phyloP scores from a whole-genome alignment of 2,797 vertebrate species.

The Gymnocypris eckloni region DNA sequence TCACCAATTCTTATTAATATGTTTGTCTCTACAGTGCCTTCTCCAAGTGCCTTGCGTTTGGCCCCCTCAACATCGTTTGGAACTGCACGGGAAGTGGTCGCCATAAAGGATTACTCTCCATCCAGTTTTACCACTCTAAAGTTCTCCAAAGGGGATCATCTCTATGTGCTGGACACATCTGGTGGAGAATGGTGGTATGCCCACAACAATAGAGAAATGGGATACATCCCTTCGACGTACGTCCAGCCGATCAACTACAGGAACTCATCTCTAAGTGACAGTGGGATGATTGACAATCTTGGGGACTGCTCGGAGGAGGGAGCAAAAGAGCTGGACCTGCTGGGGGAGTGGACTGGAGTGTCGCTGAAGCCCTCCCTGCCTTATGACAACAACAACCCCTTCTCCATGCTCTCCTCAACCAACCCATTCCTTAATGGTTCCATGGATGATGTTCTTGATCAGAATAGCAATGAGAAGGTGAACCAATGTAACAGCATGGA shows the following conservation, averaged over 20 bases:
- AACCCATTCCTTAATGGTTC: slow-evolving; percentile 85
- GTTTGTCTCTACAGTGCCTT: slow-evolving; percentile 85
- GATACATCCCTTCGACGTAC: slow-evolving; percentile 94
- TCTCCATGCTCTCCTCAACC: slow-evolving; percentile 77
- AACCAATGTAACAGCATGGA: slow-evolving; percentile 76
- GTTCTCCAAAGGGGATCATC: slow-evolving; percentile 94
- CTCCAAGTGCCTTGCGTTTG: slow-evolving; percentile 91
- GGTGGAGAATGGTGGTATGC: slow-evolving; percentile 99
- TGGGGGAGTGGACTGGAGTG: slow-evolving; percentile 84
- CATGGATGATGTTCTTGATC: slow-evolving; percentile 59
- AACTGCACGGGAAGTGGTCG: slow-evolving; percentile 91
- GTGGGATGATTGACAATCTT: slow-evolving; percentile 90
- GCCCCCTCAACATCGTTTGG: slow-evolving; percentile 86
- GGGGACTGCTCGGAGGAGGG: slow-evolving; percentile 87
- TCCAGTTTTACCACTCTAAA: slow-evolving; percentile 94
- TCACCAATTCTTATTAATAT: slow-evolving; percentile 23
- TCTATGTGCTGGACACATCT: slow-evolving; percentile 93
- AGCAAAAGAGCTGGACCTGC: slow-evolving; percentile 84
- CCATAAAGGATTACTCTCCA: slow-evolving; percentile 94
- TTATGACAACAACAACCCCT: slow-evolving; percentile 82
- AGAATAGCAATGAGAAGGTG: slow-evolving; percentile 69
- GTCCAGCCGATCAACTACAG: slow-evolving; percentile 88
- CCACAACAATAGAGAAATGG: slow-evolving; percentile 97
- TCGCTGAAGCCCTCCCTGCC: slow-evolving; percentile 70
- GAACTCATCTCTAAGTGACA: slow-evolving; percentile 91